Evolutionary conservation across 2,888 invertebrate genomes (phyloP), one percentile per base, ranked within the genome.

Genomic region (Emesis furor): DNA sequence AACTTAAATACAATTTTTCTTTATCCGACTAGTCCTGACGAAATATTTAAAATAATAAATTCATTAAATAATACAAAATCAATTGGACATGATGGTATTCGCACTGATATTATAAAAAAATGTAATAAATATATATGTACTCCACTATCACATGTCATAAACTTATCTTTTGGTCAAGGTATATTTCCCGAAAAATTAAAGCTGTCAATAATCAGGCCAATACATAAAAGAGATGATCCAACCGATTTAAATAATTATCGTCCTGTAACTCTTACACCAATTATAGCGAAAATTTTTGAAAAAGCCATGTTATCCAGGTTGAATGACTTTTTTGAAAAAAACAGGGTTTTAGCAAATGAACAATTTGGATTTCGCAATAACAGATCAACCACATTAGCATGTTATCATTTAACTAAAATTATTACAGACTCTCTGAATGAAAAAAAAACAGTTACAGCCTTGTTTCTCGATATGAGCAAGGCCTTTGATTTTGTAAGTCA

Each of bases 301-400:
- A 17, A 51, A 14, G 46, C 24, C 2, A 73, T 73, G 73, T 12
- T 24, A 24, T 17, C 10, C 4, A 73, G 73, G 14, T 32, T 73
- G 5, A 42, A 24, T 10, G 32, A 14, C 4, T 73, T 73, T 73
- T 14, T 73, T 42, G 14, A 5, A 14, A 30, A n/a, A 14, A 24
- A 51, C 8, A 46, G 30, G 6, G 35, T 73, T 2, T 32, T 73
- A 32, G 46, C 46, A 32, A 12, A 32, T 12, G 55, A 73, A 30
- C 73, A 73, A 73, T 72, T 30, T 24, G 72, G 72, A 24, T 72
- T 72, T 51, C 39, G 30, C 8, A 39, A 39, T 8, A 7, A 39
- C 10, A 39, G 39, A 8, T 39, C 39, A 8, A 39, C 39, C 7
- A 46, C 72, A 51, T 30, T 72, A 51, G 72, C 72, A 12, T 72